Evolutionary conservation across 1,140 invertebrate genomes (phyloP).

Genomic region (Araneus ventricosus): DNA sequence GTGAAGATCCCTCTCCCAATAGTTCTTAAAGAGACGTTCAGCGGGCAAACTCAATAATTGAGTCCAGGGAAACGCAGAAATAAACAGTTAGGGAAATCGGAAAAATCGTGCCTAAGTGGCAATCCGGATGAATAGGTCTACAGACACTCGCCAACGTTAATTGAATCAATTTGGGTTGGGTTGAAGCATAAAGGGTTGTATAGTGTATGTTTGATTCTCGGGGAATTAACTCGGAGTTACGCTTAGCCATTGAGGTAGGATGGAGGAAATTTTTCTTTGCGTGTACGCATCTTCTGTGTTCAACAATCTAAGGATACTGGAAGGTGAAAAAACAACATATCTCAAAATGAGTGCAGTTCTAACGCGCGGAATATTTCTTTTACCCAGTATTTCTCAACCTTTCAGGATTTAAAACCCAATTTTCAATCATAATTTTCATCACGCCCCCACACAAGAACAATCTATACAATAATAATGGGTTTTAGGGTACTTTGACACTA

Average conservation of each 20-base stretch:
- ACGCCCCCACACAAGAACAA: too few relatives aligned
- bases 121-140: background rate
- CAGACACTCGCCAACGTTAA: background rate
- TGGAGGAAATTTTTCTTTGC: too few relatives aligned
- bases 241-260: background rate
- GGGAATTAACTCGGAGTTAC: background rate
- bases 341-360: too few relatives aligned
- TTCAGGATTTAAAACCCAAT: too few relatives aligned
- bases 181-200: background rate
- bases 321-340: too few relatives aligned
- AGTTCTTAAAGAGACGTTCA: background rate
- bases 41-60: background rate
- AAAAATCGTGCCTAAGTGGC: conserved; percentile 33
- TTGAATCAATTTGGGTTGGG: conserved; percentile 11
- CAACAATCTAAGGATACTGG: too few relatives aligned
- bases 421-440: too few relatives aligned
- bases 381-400: too few relatives aligned
- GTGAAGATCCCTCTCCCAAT: background rate
- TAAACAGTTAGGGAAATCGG: background rate
- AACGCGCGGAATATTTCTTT: too few relatives aligned
- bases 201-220: background rate
- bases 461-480: too few relatives aligned
- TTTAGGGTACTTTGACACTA: too few relatives aligned
- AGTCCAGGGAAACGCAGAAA: background rate
- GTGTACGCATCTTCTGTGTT: too few relatives aligned